Base-by-base conservation (phyloP, 1,140 invertebrate species). In the Oncopeltus fasciatus region DNA sequence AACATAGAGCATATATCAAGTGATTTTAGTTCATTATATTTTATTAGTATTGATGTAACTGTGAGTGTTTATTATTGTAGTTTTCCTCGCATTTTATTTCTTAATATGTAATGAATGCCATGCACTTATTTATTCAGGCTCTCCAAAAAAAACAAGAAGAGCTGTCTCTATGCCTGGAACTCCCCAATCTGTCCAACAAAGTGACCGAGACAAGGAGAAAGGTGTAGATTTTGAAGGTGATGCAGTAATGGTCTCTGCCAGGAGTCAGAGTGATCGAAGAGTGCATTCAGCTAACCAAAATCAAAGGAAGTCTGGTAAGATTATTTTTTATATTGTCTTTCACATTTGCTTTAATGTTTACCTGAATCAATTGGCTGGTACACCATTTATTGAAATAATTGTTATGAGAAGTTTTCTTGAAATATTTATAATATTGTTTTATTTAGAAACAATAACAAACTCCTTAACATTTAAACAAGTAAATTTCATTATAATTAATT, bases 171-270 rank as follows among this genome's bases (percentile, higher is more conserved):
- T 80, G 77, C 75, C 77, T 11, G 73, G 72, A 47, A 68, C 67
- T 14, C 66, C 65, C 8, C 64, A 65, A 31, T 62, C 59, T 44
- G 69, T 69, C 24, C 66, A 71, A n/a, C 69, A 73, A 5, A 62
- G 65, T 5, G 76, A 78, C 46, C 57, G 56, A 20, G 63, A 65
- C 33, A 46, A 33, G 24, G 58, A 59, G 14, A 76, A 76, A 44
- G 73, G 70, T 46, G 69, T 74, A 2, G 78, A 80, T 60, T 75
- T 76, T 62, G 78, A 80, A 56, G 76, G 74, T 14, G 78, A 80
- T 64, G 76, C 74, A 2, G 68, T 79, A 2, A 76, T 78, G 72
- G 74, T 75, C 56, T 75, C 74, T 3, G 76, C 75, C 29, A 71
- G 76, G 29, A 76, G 75, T 18, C 73, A 74, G 14, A 75, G 75